phyloP scores from a whole-genome alignment of 2,888 invertebrate species.

The Tipula confusa region DNA sequence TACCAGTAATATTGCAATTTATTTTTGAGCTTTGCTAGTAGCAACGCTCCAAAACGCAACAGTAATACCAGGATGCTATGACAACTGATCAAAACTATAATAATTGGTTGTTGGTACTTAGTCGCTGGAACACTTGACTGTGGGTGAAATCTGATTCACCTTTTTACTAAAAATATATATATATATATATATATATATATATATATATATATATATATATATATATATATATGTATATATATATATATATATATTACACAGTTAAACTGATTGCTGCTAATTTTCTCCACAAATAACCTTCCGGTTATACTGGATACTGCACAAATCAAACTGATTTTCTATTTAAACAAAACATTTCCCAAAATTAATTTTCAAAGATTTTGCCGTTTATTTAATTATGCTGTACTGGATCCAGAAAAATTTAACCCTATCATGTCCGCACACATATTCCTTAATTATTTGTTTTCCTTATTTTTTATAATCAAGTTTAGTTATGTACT shows the following conservation, averaged over 20 bases:
- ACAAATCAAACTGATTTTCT: background rate
- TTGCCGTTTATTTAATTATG: background rate
- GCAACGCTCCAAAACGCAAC: too few species aligned
- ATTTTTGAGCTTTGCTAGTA: too few species aligned
- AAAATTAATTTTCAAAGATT: background rate
- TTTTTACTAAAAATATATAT: too few species aligned
- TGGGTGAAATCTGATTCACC: too few species aligned
- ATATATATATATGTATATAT: too few species aligned
- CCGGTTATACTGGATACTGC: background rate
- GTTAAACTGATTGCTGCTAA: background rate
- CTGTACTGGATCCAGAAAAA: background rate
- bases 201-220: too few species aligned
- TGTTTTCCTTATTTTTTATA: background rate
- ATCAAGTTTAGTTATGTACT: background rate
- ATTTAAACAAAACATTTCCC: background rate
- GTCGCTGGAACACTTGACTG: too few species aligned
- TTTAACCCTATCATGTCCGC: background rate
- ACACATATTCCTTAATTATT: background rate
- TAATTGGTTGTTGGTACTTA: too few species aligned
- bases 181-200: too few species aligned
- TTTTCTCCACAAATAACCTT: slow-evolving; percentile 1
- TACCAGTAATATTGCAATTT: too few species aligned
- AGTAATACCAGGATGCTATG: too few species aligned
- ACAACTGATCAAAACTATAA: too few species aligned
- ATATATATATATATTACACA: background rate